Percentiles rank a stretch among this genome's conserved stretches.
These are phyloP conservation scores for Gephyroberyx darwinii DNA, from an alignment of 2,797 vertebrate genomes.

Conservation along the genomic window DNA sequence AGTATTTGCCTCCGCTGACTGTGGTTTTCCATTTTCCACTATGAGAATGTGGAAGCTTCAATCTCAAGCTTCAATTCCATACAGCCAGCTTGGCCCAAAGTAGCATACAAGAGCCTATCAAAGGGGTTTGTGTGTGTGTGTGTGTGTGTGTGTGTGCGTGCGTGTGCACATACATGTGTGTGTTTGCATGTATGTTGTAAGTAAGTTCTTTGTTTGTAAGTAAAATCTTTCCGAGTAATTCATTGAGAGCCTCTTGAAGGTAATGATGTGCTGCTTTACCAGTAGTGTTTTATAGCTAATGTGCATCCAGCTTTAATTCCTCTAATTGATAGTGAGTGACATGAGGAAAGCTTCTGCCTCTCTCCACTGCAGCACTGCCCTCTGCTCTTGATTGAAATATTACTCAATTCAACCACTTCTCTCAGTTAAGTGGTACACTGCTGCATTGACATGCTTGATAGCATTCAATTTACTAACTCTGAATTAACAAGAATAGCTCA, in stretches of 20 bases:
- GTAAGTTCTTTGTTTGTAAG: background rate
- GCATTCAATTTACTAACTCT: slow-evolving; percentile 60
- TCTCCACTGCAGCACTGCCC: slow-evolving; percentile 27
- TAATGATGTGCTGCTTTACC: slow-evolving; percentile 1
- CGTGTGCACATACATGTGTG: slow-evolving; percentile 3
- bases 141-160: background rate
- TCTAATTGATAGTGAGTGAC: slow-evolving; percentile 60
- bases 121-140: slow-evolving; percentile 4
- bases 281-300: slow-evolving; percentile 14
- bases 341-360: slow-evolving; percentile 27
- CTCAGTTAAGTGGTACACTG: slow-evolving; percentile 68
- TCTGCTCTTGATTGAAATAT: slow-evolving; percentile 65
- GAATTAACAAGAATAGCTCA: slow-evolving; percentile 58
- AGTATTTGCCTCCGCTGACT: slow-evolving; percentile 49
- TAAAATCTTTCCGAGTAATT: background rate
- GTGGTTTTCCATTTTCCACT: slow-evolving; percentile 63
- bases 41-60: slow-evolving; percentile 50
- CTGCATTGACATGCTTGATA: slow-evolving; percentile 62
- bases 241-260: background rate
- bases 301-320: slow-evolving; percentile 39
- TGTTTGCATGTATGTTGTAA: slow-evolving; percentile 4
- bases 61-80: slow-evolving; percentile 50
- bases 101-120: slow-evolving; percentile 6
- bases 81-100: slow-evolving; percentile 11
- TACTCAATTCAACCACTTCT: slow-evolving; percentile 61